These are phyloP conservation scores for Chymomyza fuscimana DNA, from an alignment of 2,888 invertebrate genomes.

Conservation along the genomic window DNA sequence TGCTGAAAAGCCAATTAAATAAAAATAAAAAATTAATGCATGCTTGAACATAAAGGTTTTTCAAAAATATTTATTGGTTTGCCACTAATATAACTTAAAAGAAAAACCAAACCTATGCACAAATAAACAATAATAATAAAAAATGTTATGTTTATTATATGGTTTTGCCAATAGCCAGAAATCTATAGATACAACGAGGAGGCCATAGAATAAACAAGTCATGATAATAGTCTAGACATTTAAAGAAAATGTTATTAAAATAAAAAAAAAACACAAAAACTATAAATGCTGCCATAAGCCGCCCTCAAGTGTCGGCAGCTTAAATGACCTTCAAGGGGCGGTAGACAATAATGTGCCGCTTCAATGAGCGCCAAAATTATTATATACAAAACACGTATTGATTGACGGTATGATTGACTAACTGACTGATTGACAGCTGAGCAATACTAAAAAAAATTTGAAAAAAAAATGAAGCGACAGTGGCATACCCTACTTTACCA, in stretches of 20 bases:
- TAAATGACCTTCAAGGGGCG: conserved; percentile 65
- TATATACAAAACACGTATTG: background rate
- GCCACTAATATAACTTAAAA: too few relatives aligned
- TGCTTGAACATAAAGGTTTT: too few relatives aligned
- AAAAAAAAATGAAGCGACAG: too few relatives aligned
- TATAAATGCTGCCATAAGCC: conserved; percentile 30
- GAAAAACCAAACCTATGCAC: too few relatives aligned
- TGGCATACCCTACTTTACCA: too few relatives aligned
- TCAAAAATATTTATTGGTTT: too few relatives aligned
- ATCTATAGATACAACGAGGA: background rate
- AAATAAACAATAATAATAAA: too few relatives aligned
- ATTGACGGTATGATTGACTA: conserved; percentile 6
- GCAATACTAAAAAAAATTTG: conserved; percentile 1
- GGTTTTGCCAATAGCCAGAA: background rate
- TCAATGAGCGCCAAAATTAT: conserved; percentile 54
- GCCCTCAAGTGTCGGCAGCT: conserved; percentile 54
- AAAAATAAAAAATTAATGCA: too few relatives aligned
- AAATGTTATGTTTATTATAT: too few relatives aligned
- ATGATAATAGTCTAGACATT: conserved; percentile 38
- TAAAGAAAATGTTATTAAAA: conserved; percentile 12
- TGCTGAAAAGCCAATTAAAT: too few relatives aligned
- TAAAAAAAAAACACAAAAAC: background rate
- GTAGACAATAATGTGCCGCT: conserved; percentile 58
- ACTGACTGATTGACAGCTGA: conserved; percentile 17
- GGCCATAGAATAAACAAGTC: background rate